Percentiles rank a stretch among this genome's conserved stretches.
Evolutionary conservation across 92 coral and sea anemone species (phyloP).

Genomic region (Zoanthus gigantus): DNA sequence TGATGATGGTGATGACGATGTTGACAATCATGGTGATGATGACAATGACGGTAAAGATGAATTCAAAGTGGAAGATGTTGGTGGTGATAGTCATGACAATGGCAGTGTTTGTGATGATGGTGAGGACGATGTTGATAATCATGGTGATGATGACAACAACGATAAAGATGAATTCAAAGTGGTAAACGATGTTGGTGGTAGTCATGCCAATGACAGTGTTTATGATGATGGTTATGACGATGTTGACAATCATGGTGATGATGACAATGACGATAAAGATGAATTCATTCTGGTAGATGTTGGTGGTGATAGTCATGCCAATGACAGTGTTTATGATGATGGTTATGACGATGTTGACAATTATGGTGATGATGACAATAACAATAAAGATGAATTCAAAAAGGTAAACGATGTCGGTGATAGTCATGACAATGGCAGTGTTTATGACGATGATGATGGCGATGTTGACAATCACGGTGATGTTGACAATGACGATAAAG

Average conservation of each 20-base stretch:
- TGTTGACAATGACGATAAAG: no score
- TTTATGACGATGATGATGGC: neutral
- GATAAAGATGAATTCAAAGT: no score
- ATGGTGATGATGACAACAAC: neutral
- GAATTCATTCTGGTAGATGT: neutral
- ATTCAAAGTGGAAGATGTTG: neutral
- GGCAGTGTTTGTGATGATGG: constrained; percentile 1
- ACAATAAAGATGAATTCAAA: neutral
- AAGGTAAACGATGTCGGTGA: no score
- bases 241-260: no score
- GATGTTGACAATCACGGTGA: neutral
- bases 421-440: neutral
- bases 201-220: neutral
- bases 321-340: constrained; percentile 23
- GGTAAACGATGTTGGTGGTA: neutral
- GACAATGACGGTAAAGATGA: no score
- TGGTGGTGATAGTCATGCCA: no score
- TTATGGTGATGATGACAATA: neutral
- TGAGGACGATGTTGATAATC: neutral
- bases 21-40: no score
- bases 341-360: constrained; percentile 7
- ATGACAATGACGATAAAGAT: no score
- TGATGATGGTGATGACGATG: neutral
- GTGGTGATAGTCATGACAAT: no score
- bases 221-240: neutral